Evolutionary conservation across 1,140 invertebrate species (phyloP), one percentile per base, ranked within the genome.

Genomic region (Calosoma granatense): DNA sequence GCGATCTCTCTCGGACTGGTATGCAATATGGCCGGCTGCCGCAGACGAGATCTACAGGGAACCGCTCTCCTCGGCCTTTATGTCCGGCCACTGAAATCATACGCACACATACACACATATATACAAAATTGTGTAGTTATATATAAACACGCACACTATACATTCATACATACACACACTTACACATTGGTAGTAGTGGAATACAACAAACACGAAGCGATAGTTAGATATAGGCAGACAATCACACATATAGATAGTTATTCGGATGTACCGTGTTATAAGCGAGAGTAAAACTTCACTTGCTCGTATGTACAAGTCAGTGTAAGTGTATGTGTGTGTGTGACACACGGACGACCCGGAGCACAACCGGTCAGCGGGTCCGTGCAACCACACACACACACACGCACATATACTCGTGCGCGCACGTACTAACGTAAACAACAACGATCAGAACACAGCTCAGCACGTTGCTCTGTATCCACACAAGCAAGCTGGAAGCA

Each of bases 1-100:
- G 55, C 54, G 21, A 15, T 69, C 67, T 66, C 64, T 62, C 72
- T 77, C 69, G 65, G 69, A 72, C 63, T 69, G 70, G 69, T 75
- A 76, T 74, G 69, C 68, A 70, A 71, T 67, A 69, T 73, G 70
- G 70, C 70, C 68, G 69, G 67, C 70, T 22, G 43, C 17, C n/a
- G 56, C 63, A 61, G 60, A 64, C 59, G 61, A 60, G 59, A 62
- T 60, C 60, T 64, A 63, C 63, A 61, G 62, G 64, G 63, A 63
- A 63, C 61, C 60, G 59, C 52, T 57, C 60, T 59, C 14, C 41
- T 47, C 41, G 41, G 41, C 41, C 41, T 47, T 47, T 47, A 47
- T 47, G 41, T 47, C 41, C 41, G 41, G 41, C 51, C 54, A 56
- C 60, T 58, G 53, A 43, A 58, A 58, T 58, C 56, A 58, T 23